Evolutionary conservation across 2,797 vertebrate genomes (phyloP).

Genomic region (Peromyscus aztecus): DNA sequence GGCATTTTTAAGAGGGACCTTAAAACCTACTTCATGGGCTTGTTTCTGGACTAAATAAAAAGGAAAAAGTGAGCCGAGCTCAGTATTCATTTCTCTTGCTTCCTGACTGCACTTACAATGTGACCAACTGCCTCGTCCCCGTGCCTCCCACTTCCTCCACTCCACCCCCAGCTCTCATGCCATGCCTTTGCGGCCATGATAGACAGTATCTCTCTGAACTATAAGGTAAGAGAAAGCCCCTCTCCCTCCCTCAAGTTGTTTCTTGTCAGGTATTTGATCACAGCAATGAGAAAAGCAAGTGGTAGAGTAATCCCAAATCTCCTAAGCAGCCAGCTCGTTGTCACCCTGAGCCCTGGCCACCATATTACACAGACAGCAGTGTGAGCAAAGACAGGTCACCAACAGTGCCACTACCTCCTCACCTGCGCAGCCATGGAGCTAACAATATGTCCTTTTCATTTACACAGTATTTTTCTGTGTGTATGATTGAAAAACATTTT

Average conservation of each 20-base stretch:
- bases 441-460: background rate
- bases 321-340: background rate
- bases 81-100: background rate
- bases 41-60: background rate
- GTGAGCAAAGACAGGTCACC: background rate
- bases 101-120: background rate
- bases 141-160: too few species aligned
- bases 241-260: background rate
- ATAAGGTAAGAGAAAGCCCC: background rate
- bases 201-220: background rate
- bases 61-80: background rate
- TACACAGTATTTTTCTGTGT: background rate
- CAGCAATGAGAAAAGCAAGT: background rate
- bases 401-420: fast-evolving
- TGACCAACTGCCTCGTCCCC: background rate
- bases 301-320: background rate
- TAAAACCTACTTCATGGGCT: background rate
- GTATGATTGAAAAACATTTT: background rate
- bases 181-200: background rate
- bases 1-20: background rate
- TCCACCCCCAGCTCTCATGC: too few species aligned
- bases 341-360: background rate
- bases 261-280: background rate
- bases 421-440: background rate
- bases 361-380: background rate